Conservation (phyloP, 2,797 vertebrate genomes). For the Malurus splendens region DNA sequence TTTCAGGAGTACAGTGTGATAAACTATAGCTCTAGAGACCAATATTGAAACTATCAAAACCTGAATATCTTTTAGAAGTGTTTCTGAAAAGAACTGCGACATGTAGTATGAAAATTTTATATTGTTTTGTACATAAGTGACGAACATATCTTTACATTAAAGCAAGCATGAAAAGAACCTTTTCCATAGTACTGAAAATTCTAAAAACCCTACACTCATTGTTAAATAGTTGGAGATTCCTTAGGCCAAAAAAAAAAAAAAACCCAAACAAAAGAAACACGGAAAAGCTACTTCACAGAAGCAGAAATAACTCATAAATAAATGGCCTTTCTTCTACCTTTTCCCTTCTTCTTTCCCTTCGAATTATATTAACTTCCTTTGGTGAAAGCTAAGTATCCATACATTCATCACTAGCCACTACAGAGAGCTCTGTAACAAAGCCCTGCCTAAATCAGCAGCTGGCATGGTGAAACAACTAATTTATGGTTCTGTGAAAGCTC, state of each 20-base stretch:
- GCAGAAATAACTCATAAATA: background rate
- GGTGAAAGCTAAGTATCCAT: background rate
- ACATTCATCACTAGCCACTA: background rate
- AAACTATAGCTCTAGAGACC: background rate
- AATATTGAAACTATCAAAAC: background rate
- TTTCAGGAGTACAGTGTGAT: background rate
- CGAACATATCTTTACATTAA: background rate
- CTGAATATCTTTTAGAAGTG: background rate
- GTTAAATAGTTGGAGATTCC: background rate
- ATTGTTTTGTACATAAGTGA: background rate
- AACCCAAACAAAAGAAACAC: too few relatives aligned
- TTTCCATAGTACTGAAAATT: background rate
- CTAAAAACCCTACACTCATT: background rate
- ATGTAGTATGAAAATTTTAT: background rate
- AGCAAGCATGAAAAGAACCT: background rate
- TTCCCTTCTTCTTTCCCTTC: background rate
- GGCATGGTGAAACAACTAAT: background rate
- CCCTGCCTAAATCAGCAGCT: background rate
- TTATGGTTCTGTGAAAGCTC: background rate
- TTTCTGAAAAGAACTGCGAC: background rate
- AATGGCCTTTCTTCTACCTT: background rate
- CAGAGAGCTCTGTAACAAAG: background rate
- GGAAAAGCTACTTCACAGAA: background rate
- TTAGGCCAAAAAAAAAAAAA: background rate
- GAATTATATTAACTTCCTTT: background rate